Evolutionary conservation across 2,113 vertebrate species (phyloP).

Genomic region (Passer montanus): DNA sequence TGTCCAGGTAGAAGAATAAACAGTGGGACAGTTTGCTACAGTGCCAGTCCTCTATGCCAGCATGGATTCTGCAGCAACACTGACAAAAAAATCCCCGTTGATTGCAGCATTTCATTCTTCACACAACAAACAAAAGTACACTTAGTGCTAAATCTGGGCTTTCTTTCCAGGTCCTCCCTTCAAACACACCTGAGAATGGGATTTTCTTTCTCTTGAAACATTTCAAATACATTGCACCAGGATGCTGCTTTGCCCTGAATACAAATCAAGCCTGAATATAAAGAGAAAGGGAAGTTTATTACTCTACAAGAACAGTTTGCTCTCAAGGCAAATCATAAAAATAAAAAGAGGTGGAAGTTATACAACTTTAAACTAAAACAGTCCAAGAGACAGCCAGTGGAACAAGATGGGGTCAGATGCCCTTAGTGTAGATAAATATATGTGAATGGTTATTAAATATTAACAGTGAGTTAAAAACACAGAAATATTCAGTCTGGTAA

Average conservation of each 20-base stretch:
- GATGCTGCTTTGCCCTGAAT: neutral
- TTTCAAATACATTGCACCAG: neutral
- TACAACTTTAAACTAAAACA: neutral
- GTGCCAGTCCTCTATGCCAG: neutral
- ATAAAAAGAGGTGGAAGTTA: neutral
- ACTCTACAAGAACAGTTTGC: neutral
- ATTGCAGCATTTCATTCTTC: neutral
- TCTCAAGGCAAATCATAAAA: neutral
- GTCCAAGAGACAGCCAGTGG: neutral
- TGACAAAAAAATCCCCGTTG: accelerated
- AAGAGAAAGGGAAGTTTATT: neutral
- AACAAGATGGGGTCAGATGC: neutral
- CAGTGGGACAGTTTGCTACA: neutral
- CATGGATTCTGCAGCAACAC: accelerated
- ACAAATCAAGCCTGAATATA: neutral
- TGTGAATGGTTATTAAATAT: neutral
- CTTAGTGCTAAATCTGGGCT: neutral
- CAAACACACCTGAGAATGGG: neutral
- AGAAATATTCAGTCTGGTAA: neutral
- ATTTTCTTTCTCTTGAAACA: neutral
- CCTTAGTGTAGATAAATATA: neutral
- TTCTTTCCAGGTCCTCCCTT: neutral
- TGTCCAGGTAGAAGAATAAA: neutral
- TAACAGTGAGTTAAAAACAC: neutral
- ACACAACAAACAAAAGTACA: neutral